Evolutionary conservation across 2,888 invertebrate species (phyloP), one percentile per base, ranked within the genome.

Genomic region (Caenorhabditis sp.): DNA sequence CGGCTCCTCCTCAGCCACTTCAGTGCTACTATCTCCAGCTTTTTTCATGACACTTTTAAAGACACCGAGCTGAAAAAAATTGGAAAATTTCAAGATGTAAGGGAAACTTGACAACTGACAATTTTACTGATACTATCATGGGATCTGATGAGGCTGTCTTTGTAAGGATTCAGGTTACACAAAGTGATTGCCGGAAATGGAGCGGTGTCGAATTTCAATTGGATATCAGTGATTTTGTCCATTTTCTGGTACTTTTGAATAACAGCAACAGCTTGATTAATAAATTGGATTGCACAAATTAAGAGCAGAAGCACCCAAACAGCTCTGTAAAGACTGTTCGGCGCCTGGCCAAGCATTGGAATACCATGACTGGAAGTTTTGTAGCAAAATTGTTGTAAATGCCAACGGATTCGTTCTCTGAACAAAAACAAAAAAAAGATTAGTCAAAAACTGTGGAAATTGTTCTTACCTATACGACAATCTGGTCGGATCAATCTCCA

Each of bases 211-310:
- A 89, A 89, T 44, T 89, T 89, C 47, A 90, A 68, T 51, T 90
- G 89, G 67, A 90, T 90, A 65, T 89, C 89, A 3, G 89, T 89
- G 32, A 90, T 90, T 61, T 90, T 90, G 35, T 89, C 90, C 83
- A 87, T 89, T 68, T 86, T 71, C 8, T 86, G 77, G 58, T 88
- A 90, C 56, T 89, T 89, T 24, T 88, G 85, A 28, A 89, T 81
- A 1, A 90, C 90, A 9, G 84, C 85, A 3, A 84, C 71, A 1
- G 88, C 89, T 71, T 90, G 89, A 56, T 87, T 88, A 50, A 88
- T 67, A 72, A 89, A 89, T 65, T 85, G 87, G 9, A 68, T 79
- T 18, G 82, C 85, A 64, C 90, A 89, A 22, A 82, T 69, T 1
- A 85, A 50, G 20, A 89, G 74, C 0, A 90, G 79, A 13, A 87